A percentile compares a stretch with the other conserved stretches of the same genome.
Conservation (phyloP, 1,140 invertebrate genomes). For the Arctopsyche grandis region DNA sequence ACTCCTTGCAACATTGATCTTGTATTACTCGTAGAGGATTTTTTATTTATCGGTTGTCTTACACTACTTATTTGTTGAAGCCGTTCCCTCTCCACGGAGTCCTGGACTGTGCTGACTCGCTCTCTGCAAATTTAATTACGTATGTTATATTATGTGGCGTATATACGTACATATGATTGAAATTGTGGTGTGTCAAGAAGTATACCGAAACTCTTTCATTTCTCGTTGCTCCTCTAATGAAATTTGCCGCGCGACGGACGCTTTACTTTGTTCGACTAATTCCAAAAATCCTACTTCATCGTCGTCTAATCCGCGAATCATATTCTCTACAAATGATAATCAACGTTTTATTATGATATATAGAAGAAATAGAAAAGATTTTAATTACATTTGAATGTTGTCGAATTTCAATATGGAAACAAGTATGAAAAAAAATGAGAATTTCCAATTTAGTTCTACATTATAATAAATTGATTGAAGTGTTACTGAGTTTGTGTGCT, state of each 20-base stretch:
- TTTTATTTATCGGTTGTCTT: slow-evolving; percentile 52
- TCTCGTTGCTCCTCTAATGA: slow-evolving; percentile 83
- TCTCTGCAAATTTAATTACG: slow-evolving; percentile 57
- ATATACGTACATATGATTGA: neutral
- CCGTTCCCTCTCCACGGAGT: slow-evolving; percentile 73
- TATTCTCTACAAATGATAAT: slow-evolving; percentile 78
- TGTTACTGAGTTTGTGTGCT: slow-evolving; percentile 89
- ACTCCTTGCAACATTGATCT: slow-evolving; percentile 66
- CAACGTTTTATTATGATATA: neutral
- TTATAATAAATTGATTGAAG: neutral
- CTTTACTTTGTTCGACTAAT: slow-evolving; percentile 85
- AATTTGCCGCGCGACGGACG: slow-evolving; percentile 84
- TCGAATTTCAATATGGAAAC: no score
- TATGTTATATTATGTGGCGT: neutral
- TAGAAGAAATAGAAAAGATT: no score
- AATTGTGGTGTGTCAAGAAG: neutral
- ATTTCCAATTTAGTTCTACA: no score
- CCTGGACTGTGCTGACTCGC: slow-evolving; percentile 80
- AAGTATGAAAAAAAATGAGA: no score
- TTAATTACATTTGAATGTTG: no score
- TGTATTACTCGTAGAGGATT: slow-evolving; percentile 62
- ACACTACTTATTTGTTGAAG: slow-evolving; percentile 61
- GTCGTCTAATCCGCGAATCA: slow-evolving; percentile 93
- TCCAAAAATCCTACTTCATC: slow-evolving; percentile 95
- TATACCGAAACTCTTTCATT: slow-evolving; percentile 83